phyloP scores from a whole-genome alignment of 2,797 vertebrate species.

The Ctenosaura bakeri region DNA sequence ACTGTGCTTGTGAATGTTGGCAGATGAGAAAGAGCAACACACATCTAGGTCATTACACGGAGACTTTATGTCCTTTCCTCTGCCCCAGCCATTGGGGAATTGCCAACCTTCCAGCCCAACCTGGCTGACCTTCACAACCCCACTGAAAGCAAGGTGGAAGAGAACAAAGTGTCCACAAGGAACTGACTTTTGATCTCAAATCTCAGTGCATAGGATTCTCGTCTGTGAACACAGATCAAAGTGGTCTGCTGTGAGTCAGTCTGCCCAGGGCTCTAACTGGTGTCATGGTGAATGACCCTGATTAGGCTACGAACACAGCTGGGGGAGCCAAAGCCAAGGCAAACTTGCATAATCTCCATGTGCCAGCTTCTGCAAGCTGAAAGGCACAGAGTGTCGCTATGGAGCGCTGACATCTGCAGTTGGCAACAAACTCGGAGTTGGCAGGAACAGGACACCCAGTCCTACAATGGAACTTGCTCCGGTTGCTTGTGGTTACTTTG shows the following conservation, averaged over 20 bases:
- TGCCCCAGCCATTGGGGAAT: background rate
- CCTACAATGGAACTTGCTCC: background rate
- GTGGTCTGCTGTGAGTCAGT: background rate
- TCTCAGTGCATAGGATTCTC: no score
- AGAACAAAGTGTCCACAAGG: background rate
- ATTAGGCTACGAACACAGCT: background rate
- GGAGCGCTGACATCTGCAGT: conserved; percentile 18
- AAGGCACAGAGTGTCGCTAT: background rate
- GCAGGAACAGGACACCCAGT: background rate
- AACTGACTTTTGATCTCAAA: background rate
- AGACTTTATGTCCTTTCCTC: background rate
- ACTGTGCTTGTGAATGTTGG: background rate
- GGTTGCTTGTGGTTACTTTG: background rate
- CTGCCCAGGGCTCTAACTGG: background rate
- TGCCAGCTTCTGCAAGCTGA: background rate
- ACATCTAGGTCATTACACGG: background rate
- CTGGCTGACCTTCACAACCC: background rate
- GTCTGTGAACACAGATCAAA: background rate
- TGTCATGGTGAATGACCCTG: background rate
- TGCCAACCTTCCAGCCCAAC: background rate
- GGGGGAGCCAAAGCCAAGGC: background rate
- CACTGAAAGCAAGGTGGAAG: background rate
- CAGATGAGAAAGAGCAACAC: background rate
- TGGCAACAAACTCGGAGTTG: conserved; percentile 36
- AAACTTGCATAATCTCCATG: background rate